These are phyloP conservation scores for Forbesichthys agassizii DNA, from an alignment of 2,113 vertebrate species.

Conservation along the genomic window DNA sequence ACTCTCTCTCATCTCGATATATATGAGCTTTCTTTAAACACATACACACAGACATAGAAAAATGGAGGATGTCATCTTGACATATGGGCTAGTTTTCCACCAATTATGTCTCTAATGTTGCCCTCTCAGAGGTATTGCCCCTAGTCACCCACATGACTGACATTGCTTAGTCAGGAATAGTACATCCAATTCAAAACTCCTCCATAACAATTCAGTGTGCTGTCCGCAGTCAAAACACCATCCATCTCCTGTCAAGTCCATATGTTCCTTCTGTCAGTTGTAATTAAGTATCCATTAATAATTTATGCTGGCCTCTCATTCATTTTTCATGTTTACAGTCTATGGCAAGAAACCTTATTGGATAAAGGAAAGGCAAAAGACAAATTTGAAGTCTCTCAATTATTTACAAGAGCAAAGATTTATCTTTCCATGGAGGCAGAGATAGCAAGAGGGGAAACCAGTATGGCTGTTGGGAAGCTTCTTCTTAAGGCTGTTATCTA, in stretches of 20 bases:
- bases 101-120: slow-evolving; percentile 62
- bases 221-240: slow-evolving; percentile 69
- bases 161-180: slow-evolving; percentile 57
- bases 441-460: slow-evolving; percentile 31
- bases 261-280: slow-evolving; percentile 47
- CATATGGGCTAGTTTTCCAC: slow-evolving; percentile 53
- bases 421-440: slow-evolving; percentile 54
- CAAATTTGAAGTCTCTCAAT: slow-evolving; percentile 72
- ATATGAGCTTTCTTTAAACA: not conserved
- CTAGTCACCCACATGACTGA: slow-evolving; percentile 43
- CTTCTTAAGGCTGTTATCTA: slow-evolving; percentile 56
- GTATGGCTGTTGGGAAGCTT: slow-evolving; percentile 24
- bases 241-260: slow-evolving; percentile 68
- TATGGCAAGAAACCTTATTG: slow-evolving; percentile 66
- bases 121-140: slow-evolving; percentile 36
- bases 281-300: slow-evolving; percentile 79
- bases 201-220: slow-evolving; percentile 65
- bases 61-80: slow-evolving; percentile 54
- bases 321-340: slow-evolving; percentile 57
- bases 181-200: slow-evolving; percentile 70
- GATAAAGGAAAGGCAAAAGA: slow-evolving; percentile 67
- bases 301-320: slow-evolving; percentile 65
- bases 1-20: not conserved
- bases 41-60: slow-evolving; percentile 3
- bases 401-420: slow-evolving; percentile 70